Evolutionary conservation across 2,113 vertebrate genomes (phyloP).

Genomic region (Fulmarus glacialis): DNA sequence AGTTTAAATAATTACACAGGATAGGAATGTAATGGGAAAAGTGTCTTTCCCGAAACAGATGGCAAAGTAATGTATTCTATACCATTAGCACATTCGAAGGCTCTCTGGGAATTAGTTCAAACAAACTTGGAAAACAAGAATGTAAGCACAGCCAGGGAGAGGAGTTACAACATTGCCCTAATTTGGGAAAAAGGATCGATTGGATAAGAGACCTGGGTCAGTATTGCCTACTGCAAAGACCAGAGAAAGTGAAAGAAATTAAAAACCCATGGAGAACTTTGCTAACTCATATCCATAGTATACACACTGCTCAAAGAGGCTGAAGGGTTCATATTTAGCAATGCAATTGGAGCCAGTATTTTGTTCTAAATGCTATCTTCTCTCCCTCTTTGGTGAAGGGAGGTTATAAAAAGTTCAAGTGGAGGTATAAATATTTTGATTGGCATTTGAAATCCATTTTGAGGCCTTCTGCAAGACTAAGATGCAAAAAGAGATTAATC

Average conservation of each 20-base stretch:
- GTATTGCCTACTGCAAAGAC: neutral
- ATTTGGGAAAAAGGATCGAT: neutral
- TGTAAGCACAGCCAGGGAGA: neutral
- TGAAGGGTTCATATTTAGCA: neutral
- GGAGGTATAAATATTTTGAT: neutral
- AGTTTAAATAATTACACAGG: slow-evolving; percentile 20
- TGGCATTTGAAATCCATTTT: neutral
- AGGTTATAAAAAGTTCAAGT: neutral
- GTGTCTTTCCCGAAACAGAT: neutral
- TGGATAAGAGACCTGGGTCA: neutral
- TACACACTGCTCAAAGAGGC: neutral
- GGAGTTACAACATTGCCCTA: neutral
- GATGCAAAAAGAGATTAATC: slow-evolving; percentile 21
- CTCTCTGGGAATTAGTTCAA: slow-evolving; percentile 48
- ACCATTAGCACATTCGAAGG: neutral
- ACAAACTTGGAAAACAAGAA: slow-evolving; percentile 46
- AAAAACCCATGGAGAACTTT: neutral
- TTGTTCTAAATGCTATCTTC: neutral
- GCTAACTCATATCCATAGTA: fast-evolving
- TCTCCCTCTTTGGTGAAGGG: neutral
- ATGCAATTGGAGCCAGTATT: neutral
- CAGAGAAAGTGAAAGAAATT: neutral
- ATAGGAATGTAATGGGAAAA: slow-evolving; percentile 16
- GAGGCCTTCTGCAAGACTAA: neutral
- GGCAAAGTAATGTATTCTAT: slow-evolving; percentile 47